These are phyloP conservation scores for Prionailurus viverrinus DNA, from an alignment of 2,113 vertebrate species.

Conservation along the genomic window DNA sequence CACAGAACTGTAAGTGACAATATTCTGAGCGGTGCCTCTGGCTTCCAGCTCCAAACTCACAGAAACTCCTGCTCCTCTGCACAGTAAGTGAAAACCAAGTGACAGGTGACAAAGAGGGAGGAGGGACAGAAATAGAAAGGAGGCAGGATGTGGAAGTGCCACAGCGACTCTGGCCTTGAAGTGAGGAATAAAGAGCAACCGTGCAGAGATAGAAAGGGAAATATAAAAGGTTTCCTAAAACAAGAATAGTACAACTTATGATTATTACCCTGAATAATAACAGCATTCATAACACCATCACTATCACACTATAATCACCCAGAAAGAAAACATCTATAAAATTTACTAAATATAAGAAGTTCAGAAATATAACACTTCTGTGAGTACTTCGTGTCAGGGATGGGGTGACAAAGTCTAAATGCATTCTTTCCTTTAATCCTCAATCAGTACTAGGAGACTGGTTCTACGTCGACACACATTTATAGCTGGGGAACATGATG, in stretches of 20 bases:
- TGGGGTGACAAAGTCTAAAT: neutral
- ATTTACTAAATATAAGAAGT: neutral
- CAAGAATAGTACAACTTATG: neutral
- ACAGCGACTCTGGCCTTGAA: conserved; percentile 28
- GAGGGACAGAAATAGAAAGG: neutral
- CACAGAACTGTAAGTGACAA: neutral
- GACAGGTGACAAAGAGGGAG: conserved; percentile 8
- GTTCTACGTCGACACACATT: neutral
- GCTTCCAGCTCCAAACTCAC: conserved; percentile 14
- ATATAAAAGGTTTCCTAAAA: neutral
- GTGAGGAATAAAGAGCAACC: neutral
- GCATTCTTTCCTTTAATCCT: neutral
- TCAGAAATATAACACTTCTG: neutral
- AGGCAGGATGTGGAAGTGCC: neutral
- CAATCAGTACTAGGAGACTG: neutral
- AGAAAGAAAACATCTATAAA: neutral
- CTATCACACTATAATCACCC: neutral
- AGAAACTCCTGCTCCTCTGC: neutral
- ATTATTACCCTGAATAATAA: neutral
- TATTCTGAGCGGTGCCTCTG: neutral
- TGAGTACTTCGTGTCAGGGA: neutral
- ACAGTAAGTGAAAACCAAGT: conserved; percentile 18
- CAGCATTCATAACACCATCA: neutral
- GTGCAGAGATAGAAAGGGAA: neutral
- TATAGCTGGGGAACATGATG: neutral